Percentiles rank a stretch among this genome's conserved stretches.
Conservation (phyloP, 1,140 invertebrate species). For the Polypedilum vanderplanki region DNA sequence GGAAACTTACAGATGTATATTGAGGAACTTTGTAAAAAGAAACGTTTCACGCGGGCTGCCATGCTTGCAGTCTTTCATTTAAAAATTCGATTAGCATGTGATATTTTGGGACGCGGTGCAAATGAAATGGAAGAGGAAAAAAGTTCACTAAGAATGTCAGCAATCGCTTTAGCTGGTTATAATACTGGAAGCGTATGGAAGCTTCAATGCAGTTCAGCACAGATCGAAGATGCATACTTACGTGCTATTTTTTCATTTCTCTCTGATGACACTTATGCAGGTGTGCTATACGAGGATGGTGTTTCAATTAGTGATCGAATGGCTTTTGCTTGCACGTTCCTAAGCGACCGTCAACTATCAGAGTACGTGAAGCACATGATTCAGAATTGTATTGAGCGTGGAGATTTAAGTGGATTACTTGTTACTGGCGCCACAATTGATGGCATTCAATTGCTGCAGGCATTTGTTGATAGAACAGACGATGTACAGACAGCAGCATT, state of each 20-base stretch:
- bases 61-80: constrained; percentile 87
- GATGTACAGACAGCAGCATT: constrained; percentile 89
- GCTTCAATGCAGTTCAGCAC: constrained; percentile 65
- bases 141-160: constrained; percentile 58
- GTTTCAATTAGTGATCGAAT: constrained; percentile 80
- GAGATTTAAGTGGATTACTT: constrained; percentile 77
- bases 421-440: constrained; percentile 70
- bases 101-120: constrained; percentile 68
- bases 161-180: constrained; percentile 85
- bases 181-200: constrained; percentile 79
- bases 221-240: constrained; percentile 80
- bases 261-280: constrained; percentile 67
- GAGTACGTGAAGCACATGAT: constrained; percentile 71
- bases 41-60: constrained; percentile 70
- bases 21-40: constrained; percentile 21
- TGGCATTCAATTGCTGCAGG: constrained; percentile 74
- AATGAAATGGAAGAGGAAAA: constrained; percentile 39
- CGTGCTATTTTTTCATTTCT: constrained; percentile 88
- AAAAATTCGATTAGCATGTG: constrained; percentile 72
- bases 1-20: constrained; percentile 35
- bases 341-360: constrained; percentile 70
- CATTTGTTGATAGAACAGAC: constrained; percentile 80
- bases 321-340: constrained; percentile 87
- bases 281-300: constrained; percentile 58
- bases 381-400: constrained; percentile 61